These are phyloP conservation scores for Cantharis flavilabris DNA, from an alignment of 2,888 invertebrate genomes.

Conservation along the genomic window DNA sequence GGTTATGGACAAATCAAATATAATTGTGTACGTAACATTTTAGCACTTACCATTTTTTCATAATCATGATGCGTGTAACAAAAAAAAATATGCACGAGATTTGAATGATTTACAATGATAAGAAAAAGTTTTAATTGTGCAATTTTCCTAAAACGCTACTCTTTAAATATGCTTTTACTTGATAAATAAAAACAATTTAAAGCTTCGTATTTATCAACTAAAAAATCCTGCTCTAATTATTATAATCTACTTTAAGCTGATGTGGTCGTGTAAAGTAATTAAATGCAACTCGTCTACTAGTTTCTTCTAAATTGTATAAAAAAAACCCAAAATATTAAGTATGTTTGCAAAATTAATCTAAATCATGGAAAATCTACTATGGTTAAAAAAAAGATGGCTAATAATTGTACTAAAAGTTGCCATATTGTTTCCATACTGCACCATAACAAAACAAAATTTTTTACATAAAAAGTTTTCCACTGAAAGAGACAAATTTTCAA, in stretches of 20 bases:
- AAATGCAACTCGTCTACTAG: background rate
- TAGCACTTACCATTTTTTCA: slow-evolving; percentile 43
- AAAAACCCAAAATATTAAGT: background rate
- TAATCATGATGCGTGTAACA: slow-evolving; percentile 48
- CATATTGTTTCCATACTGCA: background rate
- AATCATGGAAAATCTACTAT: background rate
- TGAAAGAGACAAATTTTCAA: background rate
- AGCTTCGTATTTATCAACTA: background rate
- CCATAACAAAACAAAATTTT: background rate
- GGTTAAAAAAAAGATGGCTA: background rate
- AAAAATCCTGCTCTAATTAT: background rate
- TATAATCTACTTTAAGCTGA: background rate
- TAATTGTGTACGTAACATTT: slow-evolving; percentile 26
- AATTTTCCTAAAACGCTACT: slow-evolving; percentile 5
- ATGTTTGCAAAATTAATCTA: background rate
- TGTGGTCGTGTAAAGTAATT: background rate
- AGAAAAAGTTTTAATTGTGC: slow-evolving; percentile 5
- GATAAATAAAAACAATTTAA: background rate
- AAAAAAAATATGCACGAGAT: slow-evolving; percentile 41
- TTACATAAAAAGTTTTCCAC: background rate
- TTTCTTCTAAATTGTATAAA: background rate
- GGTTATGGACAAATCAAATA: slow-evolving; percentile 29
- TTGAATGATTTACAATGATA: slow-evolving; percentile 27
- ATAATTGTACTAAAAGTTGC: background rate
- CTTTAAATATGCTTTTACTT: slow-evolving; percentile 11